These are phyloP conservation scores for Noctua janthina DNA, from an alignment of 2,888 invertebrate species.

Conservation along the genomic window DNA sequence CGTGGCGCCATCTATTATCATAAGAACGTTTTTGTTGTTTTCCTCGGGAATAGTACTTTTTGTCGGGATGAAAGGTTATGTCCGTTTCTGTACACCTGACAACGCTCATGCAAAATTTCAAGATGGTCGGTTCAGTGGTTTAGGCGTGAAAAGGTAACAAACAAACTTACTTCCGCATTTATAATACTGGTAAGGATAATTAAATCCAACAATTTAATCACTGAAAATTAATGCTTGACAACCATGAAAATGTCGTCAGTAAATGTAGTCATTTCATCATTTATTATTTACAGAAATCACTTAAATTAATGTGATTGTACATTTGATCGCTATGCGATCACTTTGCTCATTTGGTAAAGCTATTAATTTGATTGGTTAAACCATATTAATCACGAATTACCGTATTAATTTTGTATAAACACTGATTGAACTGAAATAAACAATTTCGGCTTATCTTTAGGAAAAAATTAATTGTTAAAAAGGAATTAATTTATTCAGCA, in stretches of 20 bases:
- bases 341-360: slow-evolving; percentile 16
- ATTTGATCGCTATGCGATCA: slow-evolving; percentile 15
- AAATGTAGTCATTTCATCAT: neutral
- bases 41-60: too few relatives aligned
- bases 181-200: neutral
- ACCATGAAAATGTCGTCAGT: neutral
- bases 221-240: neutral
- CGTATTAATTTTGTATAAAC: slow-evolving; percentile 13
- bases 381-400: slow-evolving; percentile 12
- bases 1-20: too few relatives aligned
- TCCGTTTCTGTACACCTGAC: too few relatives aligned
- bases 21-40: too few relatives aligned
- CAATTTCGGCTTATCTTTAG: slow-evolving; percentile 7
- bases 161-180: too few relatives aligned
- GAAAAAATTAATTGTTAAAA: slow-evolving; percentile 10
- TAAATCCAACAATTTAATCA: neutral
- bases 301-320: slow-evolving; percentile 1
- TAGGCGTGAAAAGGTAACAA: too few relatives aligned
- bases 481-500: neutral
- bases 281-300: slow-evolving; percentile 7
- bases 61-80: too few relatives aligned
- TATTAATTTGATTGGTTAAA: slow-evolving; percentile 27
- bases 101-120: too few relatives aligned
- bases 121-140: too few relatives aligned
- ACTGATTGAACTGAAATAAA: slow-evolving; percentile 21